A percentile compares a stretch with the other conserved stretches of the same genome.
phyloP scores from a whole-genome alignment of 2,113 vertebrate species.

The Tachuris rubrigastra region DNA sequence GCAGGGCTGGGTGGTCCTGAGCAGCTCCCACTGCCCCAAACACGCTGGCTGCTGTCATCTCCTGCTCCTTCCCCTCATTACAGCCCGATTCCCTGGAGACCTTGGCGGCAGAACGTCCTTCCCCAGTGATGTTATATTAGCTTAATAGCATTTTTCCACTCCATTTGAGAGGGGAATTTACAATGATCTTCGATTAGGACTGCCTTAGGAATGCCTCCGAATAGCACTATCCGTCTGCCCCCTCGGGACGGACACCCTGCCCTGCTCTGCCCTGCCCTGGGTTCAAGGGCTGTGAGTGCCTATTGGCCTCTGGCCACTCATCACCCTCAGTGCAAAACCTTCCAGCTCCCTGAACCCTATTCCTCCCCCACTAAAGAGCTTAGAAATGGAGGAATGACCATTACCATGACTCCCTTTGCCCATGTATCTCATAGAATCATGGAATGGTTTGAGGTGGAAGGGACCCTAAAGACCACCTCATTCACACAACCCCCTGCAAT shows the following conservation, averaged over 20 bases:
- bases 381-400: not conserved
- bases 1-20: not conserved
- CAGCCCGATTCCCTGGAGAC: not conserved
- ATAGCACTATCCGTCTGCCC: not conserved
- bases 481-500: not conserved
- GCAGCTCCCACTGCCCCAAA: not conserved
- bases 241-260: fast-evolving
- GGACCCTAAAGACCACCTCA: not conserved
- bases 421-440: not conserved
- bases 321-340: not conserved
- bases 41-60: not conserved
- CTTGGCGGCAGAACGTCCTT: not conserved
- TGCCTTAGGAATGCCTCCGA: not conserved
- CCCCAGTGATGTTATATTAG: constrained; percentile 9
- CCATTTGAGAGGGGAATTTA: constrained; percentile 61
- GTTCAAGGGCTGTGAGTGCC: not conserved
- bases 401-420: not conserved
- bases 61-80: constrained; percentile 4
- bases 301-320: not conserved
- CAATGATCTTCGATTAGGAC: constrained; percentile 42
- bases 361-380: not conserved
- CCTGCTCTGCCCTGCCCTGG: fast-evolving
- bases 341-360: not conserved
- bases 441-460: not conserved
- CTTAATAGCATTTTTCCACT: constrained; percentile 65